phyloP scores from a whole-genome alignment of 2,113 vertebrate species.

The Peucedramus taeniatus region DNA sequence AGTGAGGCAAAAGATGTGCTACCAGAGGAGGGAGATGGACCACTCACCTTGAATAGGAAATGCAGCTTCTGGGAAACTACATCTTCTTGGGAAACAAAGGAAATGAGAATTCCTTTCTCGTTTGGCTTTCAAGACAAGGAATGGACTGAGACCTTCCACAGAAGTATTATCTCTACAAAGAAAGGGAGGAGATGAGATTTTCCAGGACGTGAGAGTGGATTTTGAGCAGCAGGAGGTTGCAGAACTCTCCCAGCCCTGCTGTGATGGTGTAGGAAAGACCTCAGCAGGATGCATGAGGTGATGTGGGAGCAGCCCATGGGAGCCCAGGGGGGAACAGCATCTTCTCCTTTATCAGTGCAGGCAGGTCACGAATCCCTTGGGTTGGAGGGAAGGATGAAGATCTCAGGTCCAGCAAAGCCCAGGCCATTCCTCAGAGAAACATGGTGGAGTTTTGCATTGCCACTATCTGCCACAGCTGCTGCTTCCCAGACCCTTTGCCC shows the following conservation, averaged over 20 bases:
- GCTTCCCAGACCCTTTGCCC: background rate
- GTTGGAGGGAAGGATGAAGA: background rate
- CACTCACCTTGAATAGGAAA: background rate
- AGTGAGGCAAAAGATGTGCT: background rate
- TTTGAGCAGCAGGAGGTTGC: background rate
- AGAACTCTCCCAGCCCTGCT: background rate
- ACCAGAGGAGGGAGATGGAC: background rate
- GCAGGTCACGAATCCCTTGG: background rate
- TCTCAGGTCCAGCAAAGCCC: background rate
- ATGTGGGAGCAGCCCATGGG: background rate
- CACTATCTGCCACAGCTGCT: background rate
- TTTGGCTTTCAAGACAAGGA: background rate
- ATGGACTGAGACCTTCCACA: background rate
- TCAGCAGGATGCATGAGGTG: background rate
- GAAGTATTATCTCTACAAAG: background rate
- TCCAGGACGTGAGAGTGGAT: background rate
- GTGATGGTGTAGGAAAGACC: background rate
- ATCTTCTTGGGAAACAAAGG: background rate
- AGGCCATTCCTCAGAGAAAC: background rate
- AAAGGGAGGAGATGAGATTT: background rate
- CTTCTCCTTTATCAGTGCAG: background rate
- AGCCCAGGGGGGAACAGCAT: background rate
- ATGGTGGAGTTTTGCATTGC: background rate
- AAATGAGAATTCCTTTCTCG: background rate
- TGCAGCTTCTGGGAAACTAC: background rate